Percentiles rank a stretch among this genome's conserved stretches.
Conservation (phyloP, 1,140 invertebrate species). For the Cotesia vestalis region DNA sequence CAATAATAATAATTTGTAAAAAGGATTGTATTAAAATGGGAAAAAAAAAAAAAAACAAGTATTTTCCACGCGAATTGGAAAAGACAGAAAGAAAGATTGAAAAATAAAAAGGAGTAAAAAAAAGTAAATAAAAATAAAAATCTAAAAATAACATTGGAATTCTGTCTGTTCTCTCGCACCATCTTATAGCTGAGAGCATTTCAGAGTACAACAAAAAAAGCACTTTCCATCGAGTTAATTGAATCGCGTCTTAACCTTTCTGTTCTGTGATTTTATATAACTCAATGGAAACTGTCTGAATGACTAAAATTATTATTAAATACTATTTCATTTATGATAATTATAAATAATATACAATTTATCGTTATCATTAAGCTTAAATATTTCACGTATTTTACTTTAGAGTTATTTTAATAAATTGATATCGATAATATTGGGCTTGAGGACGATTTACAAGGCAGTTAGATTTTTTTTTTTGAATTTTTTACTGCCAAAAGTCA, state of each 20-base stretch:
- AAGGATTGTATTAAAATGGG: conserved; percentile 6
- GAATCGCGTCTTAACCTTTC: conserved; percentile 24
- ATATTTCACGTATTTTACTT: neutral
- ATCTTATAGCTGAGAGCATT: conserved; percentile 46
- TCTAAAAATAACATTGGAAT: conserved; percentile 25
- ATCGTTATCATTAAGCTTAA: neutral
- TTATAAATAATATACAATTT: conserved; percentile 22
- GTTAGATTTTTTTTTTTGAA: conserved; percentile 26
- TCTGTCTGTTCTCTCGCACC: conserved; percentile 47
- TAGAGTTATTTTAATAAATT: conserved; percentile 29
- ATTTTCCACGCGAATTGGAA: conserved; percentile 23
- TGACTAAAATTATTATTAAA: conserved; percentile 17
- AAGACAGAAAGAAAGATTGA: conserved; percentile 5
- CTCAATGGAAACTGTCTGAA: conserved; percentile 40
- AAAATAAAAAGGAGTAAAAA: conserved; percentile 10
- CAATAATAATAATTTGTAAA: neutral
- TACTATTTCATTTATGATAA: conserved; percentile 18
- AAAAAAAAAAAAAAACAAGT: conserved; percentile 8
- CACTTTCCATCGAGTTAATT: conserved; percentile 65
- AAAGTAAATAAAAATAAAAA: conserved; percentile 18
- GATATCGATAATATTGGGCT: conserved; percentile 60
- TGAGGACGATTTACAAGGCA: conserved; percentile 58
- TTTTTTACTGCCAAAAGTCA: conserved; percentile 34
- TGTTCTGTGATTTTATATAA: conserved; percentile 31
- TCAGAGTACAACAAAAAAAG: conserved; percentile 35